Evolutionary conservation across 1,140 invertebrate genomes (phyloP).

Genomic region (Drosophila prosaltans): DNA sequence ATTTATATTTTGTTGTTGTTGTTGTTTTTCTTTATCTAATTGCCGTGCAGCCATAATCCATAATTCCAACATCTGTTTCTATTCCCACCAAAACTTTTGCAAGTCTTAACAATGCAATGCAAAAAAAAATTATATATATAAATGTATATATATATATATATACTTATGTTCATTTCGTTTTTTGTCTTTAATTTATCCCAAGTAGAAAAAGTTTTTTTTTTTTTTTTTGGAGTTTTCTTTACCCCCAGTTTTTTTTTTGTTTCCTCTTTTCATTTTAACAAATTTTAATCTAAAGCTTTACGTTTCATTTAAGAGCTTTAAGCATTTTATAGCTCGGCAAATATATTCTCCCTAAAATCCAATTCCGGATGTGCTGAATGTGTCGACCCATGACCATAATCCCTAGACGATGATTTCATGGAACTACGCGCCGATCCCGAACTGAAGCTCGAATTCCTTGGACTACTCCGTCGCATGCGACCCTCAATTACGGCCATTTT

Average conservation of each 20-base stretch:
- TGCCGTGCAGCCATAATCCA: constrained; percentile 3
- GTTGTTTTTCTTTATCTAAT: constrained; percentile 18
- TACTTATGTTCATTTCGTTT: not conserved
- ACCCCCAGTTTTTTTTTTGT: too few species aligned
- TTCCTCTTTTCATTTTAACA: not conserved
- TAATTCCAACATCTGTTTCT: not conserved
- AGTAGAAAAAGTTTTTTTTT: constrained; percentile 1
- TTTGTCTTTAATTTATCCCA: not conserved
- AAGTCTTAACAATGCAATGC: constrained; percentile 20
- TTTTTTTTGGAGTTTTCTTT: not conserved
- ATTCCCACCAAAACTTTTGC: constrained; percentile 7
- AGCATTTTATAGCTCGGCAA: constrained; percentile 71
- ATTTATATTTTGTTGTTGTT: not conserved
- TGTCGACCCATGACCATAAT: constrained; percentile 67
- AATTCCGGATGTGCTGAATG: constrained; percentile 79
- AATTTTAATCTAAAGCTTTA: constrained; percentile 48
- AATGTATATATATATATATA: not conserved
- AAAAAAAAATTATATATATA: not conserved
- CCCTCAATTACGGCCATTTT: constrained; percentile 79
- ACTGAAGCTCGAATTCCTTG: constrained; percentile 67
- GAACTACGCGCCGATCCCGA: constrained; percentile 77
- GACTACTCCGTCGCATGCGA: constrained; percentile 77
- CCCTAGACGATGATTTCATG: constrained; percentile 73
- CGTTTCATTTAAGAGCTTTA: constrained; percentile 27
- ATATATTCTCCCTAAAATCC: constrained; percentile 82